These are phyloP conservation scores for Boulengeromyrus knoepffleri DNA, from an alignment of 2,113 vertebrate species.

Conservation along the genomic window DNA sequence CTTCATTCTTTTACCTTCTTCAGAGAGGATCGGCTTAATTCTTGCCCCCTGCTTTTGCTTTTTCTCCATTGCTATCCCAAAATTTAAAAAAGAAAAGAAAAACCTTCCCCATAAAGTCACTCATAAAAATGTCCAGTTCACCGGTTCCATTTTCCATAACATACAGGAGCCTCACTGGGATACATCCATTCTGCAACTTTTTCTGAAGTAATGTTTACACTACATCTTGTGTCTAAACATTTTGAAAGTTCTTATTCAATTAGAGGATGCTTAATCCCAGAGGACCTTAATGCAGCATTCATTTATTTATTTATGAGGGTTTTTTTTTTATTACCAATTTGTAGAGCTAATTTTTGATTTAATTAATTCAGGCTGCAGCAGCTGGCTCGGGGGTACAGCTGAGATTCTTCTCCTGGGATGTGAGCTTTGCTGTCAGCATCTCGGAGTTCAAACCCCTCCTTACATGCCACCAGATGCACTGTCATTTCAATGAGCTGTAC, in stretches of 20 bases:
- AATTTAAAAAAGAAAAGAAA: background rate
- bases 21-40: slow-evolving; percentile 8
- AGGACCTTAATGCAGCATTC: background rate
- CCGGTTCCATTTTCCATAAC: background rate
- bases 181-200: background rate
- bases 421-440: background rate
- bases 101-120: background rate
- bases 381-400: background rate
- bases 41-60: slow-evolving; percentile 18
- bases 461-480: background rate
- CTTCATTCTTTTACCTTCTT: background rate
- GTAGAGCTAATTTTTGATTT: background rate
- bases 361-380: background rate
- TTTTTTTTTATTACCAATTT: background rate
- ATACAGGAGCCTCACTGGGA: background rate
- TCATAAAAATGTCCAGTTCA: background rate
- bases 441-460: background rate
- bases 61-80: slow-evolving; percentile 31
- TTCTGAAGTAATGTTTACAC: background rate
- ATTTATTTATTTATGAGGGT: background rate
- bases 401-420: background rate
- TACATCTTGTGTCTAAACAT: background rate
- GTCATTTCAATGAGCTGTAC: background rate
- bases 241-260: background rate
- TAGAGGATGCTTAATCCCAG: background rate